Base-by-base conservation (phyloP, 2,797 vertebrate genomes). In the Argyrosomus regius region DNA sequence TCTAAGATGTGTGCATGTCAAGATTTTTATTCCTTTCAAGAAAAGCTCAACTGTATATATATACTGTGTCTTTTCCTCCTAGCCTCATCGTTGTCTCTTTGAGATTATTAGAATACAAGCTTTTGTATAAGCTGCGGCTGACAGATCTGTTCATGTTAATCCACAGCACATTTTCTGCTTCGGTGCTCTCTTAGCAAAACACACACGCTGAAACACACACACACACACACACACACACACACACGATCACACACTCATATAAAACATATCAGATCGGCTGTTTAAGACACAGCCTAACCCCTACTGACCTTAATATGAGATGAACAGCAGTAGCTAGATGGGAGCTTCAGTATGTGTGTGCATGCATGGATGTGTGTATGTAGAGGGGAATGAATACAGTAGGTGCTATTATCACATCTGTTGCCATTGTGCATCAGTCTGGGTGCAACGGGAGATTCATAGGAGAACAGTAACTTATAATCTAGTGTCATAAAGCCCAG, bases 221-320 rank as follows among this genome's bases (percentile, higher is more conserved):
- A 50, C 53, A 48, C 61, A n/a, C 53, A 54, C 53, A 48, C 61
- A 24, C 58, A 77, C 48, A 45, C 79, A 69, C n/a, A 63, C 70
- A 70, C 61, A 66, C 59, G 6, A 14, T 60, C 63, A 54, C 31
- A 66, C 24, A 76, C 57, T 58, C 18, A 35, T 54, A 83, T 39
- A 79, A 78, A 88, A 85, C 67, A 56, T 18, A 75, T 62, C 64
- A 16, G 85, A 87, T 87, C 22, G 73, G 63, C 65, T 63, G 77
- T 84, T 89, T 85, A 86, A 82, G 78, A 85, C 74, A 67, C 73
- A 58, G 73, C 46, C 76, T 85, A 76, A 91, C 87, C 85, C 79
- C 77, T 60, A 0, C 75, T 92, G 91, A 92, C 91, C 93, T 92
- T 85, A 90, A 93, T 93, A 88, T 88, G 79, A 93, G 81, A 87